A percentile compares a stretch with the other conserved stretches of the same genome.
Conservation (phyloP, 2,797 vertebrate species). For the Aselliscus stoliczkanus region DNA sequence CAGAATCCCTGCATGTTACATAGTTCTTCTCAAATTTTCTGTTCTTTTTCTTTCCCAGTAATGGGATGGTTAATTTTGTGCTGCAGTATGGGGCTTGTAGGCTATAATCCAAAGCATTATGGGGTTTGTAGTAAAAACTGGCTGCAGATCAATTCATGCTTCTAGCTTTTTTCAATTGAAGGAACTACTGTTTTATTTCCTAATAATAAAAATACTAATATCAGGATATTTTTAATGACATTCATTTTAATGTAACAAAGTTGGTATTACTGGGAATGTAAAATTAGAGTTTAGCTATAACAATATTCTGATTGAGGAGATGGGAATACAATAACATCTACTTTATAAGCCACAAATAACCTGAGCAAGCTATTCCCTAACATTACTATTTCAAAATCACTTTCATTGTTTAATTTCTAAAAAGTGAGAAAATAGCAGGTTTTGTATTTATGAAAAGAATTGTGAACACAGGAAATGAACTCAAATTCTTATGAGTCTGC, state of each 20-base stretch:
- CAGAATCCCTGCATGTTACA: background rate
- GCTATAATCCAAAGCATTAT: slow-evolving; percentile 68
- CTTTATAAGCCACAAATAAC: slow-evolving; percentile 43
- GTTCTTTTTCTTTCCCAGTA: slow-evolving; percentile 41
- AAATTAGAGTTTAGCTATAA: slow-evolving; percentile 47
- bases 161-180: slow-evolving; percentile 40
- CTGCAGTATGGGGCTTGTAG: slow-evolving; percentile 70
- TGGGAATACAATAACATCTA: background rate
- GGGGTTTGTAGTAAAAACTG: slow-evolving; percentile 73
- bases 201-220: slow-evolving; percentile 11
- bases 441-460: background rate
- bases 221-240: slow-evolving; percentile 47
- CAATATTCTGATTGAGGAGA: slow-evolving; percentile 19
- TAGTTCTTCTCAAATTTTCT: slow-evolving; percentile 48
- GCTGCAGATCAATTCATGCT: slow-evolving; percentile 54
- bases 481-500: background rate
- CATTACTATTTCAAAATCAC: slow-evolving; percentile 22
- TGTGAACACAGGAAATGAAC: background rate
- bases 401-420: slow-evolving; percentile 40
- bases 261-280: background rate
- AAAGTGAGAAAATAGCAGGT: background rate
- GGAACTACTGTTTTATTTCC: slow-evolving; percentile 54
- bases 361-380: slow-evolving; percentile 15
- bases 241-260: slow-evolving; percentile 54
- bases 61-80: slow-evolving; percentile 63